Evolutionary conservation across 2,888 invertebrate genomes (phyloP).

Genomic region (Synanthedon andrenaeformis): DNA sequence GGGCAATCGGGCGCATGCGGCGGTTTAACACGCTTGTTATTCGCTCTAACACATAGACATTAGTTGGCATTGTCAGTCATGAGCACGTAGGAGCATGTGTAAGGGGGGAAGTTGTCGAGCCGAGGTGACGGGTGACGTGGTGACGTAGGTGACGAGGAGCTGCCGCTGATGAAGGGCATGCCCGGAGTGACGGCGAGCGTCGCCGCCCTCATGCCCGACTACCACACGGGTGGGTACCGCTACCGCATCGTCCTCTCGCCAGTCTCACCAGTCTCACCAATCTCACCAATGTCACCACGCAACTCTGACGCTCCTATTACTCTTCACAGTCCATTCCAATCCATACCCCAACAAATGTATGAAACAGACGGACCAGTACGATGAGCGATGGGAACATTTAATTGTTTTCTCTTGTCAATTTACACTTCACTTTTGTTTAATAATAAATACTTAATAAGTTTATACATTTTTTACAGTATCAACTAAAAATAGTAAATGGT

Average conservation of each 20-base stretch:
- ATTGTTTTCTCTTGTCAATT: too few species aligned
- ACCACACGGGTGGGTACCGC: slow-evolving; percentile 76
- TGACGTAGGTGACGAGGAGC: slow-evolving; percentile 37
- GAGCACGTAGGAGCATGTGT: background rate
- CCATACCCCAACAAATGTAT: too few species aligned
- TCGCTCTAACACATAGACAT: background rate
- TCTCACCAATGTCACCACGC: slow-evolving; percentile 47
- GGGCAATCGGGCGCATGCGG: background rate
- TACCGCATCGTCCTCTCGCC: slow-evolving; percentile 21
- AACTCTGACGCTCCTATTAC: background rate
- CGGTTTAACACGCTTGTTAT: background rate
- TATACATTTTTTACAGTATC: too few species aligned
- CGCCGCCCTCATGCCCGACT: slow-evolving; percentile 77
- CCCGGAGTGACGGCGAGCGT: slow-evolving; percentile 61
- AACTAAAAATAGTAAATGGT: too few species aligned
- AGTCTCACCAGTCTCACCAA: slow-evolving; percentile 35
- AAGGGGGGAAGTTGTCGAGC: background rate
- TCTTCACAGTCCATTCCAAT: too few species aligned
- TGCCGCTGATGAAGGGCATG: slow-evolving; percentile 62
- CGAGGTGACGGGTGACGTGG: slow-evolving; percentile 10
- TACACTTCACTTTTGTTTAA: too few species aligned
- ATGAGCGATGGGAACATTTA: too few species aligned
- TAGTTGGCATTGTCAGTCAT: background rate
- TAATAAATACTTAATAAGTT: too few species aligned
- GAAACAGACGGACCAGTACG: too few species aligned